Evolutionary conservation across 2,113 vertebrate genomes (phyloP).

Genomic region (Dicerorhinus sumatrensis): DNA sequence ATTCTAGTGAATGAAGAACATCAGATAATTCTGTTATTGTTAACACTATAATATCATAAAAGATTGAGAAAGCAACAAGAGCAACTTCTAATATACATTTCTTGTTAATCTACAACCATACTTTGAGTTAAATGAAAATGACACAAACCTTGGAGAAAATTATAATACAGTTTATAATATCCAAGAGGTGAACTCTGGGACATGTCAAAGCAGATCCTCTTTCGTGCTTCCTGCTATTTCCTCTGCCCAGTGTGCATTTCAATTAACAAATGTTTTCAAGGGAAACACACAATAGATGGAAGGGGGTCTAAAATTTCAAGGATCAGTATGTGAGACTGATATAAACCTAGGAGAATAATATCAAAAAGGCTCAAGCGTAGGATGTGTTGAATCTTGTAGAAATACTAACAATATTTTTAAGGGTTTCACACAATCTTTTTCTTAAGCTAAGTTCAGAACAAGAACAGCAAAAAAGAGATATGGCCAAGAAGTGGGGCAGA

Average conservation of each 20-base stretch:
- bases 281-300: not conserved
- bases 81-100: not conserved
- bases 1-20: not conserved
- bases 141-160: not conserved
- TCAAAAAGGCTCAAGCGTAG: not conserved
- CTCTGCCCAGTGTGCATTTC: not conserved
- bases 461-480: conserved; percentile 21
- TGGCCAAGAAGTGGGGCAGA: not conserved
- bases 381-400: not conserved
- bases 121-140: not conserved
- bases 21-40: not conserved
- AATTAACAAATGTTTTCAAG: not conserved
- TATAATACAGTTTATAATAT: not conserved
- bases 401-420: not conserved
- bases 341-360: not conserved
- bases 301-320: not conserved
- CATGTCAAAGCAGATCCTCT: not conserved
- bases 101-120: not conserved
- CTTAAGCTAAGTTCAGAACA: conserved; percentile 26
- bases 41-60: not conserved
- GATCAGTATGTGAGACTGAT: not conserved
- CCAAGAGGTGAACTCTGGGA: not conserved
- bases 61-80: not conserved
- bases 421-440: not conserved
- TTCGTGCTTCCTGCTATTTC: not conserved